phyloP scores from a whole-genome alignment of 2,888 invertebrate species.

The Gastracanthus pulcherrimus region DNA sequence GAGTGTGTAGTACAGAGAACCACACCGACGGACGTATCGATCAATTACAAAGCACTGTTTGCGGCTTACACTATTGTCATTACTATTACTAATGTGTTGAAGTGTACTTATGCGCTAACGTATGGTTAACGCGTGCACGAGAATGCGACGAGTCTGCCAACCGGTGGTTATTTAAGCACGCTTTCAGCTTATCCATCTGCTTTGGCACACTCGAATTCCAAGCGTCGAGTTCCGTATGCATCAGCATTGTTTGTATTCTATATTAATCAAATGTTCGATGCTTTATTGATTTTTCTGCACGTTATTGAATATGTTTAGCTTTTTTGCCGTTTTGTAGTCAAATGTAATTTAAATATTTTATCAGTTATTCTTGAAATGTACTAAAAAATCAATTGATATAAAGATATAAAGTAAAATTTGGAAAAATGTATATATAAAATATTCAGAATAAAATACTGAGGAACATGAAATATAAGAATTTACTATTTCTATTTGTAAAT shows the following conservation, averaged over 20 bases:
- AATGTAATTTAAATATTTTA: too few species aligned
- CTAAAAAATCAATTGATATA: too few species aligned
- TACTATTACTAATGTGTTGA: slow-evolving; percentile 23
- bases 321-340: too few species aligned
- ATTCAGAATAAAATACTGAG: too few species aligned
- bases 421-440: too few species aligned
- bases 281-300: background rate
- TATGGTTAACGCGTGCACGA: slow-evolving; percentile 2
- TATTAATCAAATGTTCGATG: too few species aligned
- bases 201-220: background rate
- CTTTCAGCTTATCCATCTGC: background rate
- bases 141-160: background rate
- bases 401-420: too few species aligned
- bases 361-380: too few species aligned
- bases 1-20: background rate
- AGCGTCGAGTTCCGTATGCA: background rate
- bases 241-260: too few species aligned
- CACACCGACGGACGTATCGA: slow-evolving; percentile 5
- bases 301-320: too few species aligned
- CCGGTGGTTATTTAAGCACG: background rate
- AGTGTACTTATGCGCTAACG: slow-evolving; percentile 10
- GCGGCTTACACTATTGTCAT: slow-evolving; percentile 36
- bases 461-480: too few species aligned
- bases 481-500: too few species aligned
- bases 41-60: slow-evolving; percentile 53